A percentile compares a stretch with the other conserved stretches of the same genome.
Evolutionary conservation across 2,888 invertebrate genomes (phyloP).

Genomic region (Gymnoscelis rufifasciata): DNA sequence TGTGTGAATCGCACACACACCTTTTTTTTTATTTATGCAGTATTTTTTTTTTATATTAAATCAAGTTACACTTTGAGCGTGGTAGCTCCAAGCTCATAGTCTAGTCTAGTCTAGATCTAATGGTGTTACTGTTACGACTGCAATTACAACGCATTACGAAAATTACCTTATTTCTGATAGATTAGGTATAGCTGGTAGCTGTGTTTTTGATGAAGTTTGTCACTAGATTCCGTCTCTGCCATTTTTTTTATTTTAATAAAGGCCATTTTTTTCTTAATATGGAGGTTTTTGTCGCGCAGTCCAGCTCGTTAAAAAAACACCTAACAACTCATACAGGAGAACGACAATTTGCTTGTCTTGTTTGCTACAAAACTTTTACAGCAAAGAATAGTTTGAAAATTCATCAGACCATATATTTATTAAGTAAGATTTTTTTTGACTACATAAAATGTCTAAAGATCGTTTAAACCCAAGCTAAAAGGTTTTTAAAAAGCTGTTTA

Average conservation of each 20-base stretch:
- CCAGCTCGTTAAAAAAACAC: conserved; percentile 16
- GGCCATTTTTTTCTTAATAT: too few species aligned
- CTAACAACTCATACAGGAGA: conserved; percentile 18
- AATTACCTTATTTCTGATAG: conserved; percentile 17
- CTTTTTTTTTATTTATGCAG: too few species aligned
- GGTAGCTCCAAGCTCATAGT: conserved; percentile 6
- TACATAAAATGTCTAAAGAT: too few species aligned
- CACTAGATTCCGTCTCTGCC: too few species aligned
- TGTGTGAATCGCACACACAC: too few species aligned
- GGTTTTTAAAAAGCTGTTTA: too few species aligned
- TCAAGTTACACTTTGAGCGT: too few species aligned
- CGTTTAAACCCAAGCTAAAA: too few species aligned
- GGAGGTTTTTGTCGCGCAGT: conserved; percentile 15
- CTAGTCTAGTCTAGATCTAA: conserved; percentile 12
- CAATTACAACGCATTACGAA: conserved; percentile 16
- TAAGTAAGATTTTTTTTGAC: too few species aligned
- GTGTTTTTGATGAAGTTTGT: not conserved
- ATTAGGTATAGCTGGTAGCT: conserved; percentile 5
- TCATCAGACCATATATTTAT: too few species aligned
- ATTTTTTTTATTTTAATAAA: too few species aligned
- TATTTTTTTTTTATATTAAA: too few species aligned
- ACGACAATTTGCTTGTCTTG: conserved; percentile 8
- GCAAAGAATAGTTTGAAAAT: conserved; percentile 17
- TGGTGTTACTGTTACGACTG: conserved; percentile 21
- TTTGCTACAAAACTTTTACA: conserved; percentile 17